A percentile compares a stretch with the other conserved stretches of the same genome.
These are phyloP conservation scores for Malurus leucopterus DNA, from an alignment of 2,797 vertebrate genomes.

Conservation along the genomic window DNA sequence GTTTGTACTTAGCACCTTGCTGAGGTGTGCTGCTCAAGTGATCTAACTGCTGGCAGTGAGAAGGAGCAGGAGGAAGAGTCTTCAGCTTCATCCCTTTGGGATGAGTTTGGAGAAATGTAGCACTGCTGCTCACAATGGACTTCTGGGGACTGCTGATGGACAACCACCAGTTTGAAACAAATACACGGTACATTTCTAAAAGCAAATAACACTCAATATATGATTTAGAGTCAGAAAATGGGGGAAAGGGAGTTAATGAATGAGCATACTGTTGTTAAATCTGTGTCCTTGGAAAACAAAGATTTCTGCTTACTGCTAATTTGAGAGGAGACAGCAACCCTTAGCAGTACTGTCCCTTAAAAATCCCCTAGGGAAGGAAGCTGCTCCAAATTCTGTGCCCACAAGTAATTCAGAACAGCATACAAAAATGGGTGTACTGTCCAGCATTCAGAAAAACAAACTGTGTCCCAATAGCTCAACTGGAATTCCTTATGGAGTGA, in stretches of 20 bases:
- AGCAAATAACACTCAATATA: neutral
- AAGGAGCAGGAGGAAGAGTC: neutral
- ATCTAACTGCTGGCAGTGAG: neutral
- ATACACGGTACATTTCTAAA: neutral
- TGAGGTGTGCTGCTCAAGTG: neutral
- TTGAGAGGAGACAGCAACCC: neutral
- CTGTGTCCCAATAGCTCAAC: neutral
- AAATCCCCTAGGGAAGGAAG: neutral
- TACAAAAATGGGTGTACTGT: neutral
- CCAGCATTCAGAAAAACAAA: neutral
- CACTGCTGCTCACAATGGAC: neutral
- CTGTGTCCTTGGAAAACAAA: neutral
- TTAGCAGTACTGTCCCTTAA: neutral
- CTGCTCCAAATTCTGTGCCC: neutral
- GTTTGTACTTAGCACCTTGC: neutral
- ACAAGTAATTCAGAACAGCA: neutral
- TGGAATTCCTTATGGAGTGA: neutral
- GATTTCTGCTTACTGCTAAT: neutral
- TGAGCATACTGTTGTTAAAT: neutral
- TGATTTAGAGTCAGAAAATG: neutral
- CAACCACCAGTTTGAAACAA: neutral
- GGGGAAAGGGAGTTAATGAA: neutral
- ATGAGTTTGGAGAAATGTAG: neutral
- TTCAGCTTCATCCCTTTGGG: neutral
- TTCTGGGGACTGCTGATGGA: neutral